Evolutionary conservation across 1,140 invertebrate species (phyloP), one percentile per base, ranked within the genome.

Genomic region (Ceratitis capitata): DNA sequence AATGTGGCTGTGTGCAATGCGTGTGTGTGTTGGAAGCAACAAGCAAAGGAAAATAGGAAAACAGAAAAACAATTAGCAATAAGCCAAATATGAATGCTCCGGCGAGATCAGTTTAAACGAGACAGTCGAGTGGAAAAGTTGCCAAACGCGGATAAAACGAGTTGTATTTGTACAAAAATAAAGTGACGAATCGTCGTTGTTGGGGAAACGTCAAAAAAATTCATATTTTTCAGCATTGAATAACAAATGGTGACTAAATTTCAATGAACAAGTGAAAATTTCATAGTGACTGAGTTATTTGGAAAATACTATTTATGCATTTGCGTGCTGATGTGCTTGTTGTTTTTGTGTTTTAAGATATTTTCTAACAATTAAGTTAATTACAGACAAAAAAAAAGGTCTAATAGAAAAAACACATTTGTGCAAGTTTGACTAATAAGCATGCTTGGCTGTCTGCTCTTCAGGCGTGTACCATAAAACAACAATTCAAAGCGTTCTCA

Each of bases 101-200:
- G 69, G 39, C 39, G 26, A 51, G 83, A 84, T 84, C 83, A 84
- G 83, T 84, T 84, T 64, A 84, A 84, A 23, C 83, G 83, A 84
- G 49, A 84, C 83, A 29, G 47, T 42, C 83, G 42, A 84, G 83
- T 56, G 83, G 39, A 84, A 58, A 84, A 64, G 53, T 61, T 64
- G 42, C 1, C 29, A 42, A 84, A 2, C 83, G 49, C 82, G 82
- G 47, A 83, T 12, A n/a, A 45, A 78, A 45, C 39, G 32, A 69
- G 32, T 10, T n/a, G n/a, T n/a, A n/a, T n/a, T n/a, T n/a, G n/a
- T n/a, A n/a, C 32, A 69, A 69, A 35, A 19, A 35, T 26, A 26
- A 19, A 78, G 19, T 9, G 42, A 39, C 35, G 69, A 45, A 78
- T 5, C 39, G 51, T 78, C 45, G 39, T 78, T 32, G n/a, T n/a